Evolutionary conservation across 1,140 invertebrate genomes (phyloP), one percentile per base, ranked within the genome.

Genomic region (Pinna nobilis): DNA sequence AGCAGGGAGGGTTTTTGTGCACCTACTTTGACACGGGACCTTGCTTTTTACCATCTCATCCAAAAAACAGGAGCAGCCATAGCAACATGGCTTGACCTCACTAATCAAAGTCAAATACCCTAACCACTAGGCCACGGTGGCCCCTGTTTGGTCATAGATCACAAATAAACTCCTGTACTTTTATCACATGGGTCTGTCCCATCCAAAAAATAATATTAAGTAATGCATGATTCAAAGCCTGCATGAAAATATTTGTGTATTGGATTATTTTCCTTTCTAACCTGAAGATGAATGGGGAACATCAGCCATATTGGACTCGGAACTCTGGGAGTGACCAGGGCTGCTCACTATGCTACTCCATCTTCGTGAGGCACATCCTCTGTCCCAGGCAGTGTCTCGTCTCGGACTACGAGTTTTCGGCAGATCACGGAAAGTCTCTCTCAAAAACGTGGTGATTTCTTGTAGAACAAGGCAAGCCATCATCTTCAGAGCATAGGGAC

Each of bases 391-490:
- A 67, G 86, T 77, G 50, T 86, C 84, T 28, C 78, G 55, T 47
- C 80, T 79, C 32, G 81, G 80, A 32, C 78, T 75, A 33, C 85
- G 80, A 7, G 83, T 84, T 59, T 87, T 85, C 32, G 92, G 92
- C 53, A 93, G 82, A 71, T 90, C 88, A 82, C 95, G 90, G 88
- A 98, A 99, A 0, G 97, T 98, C 90, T 99, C 98, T 18, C 98
- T 90, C 25, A 99, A 89, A 87, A 99, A 99, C 0, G 97, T 93
- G 0, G 98, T 99, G 33, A 99, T 98, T 91, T 99, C 98, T 78
- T 96, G 92, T 3, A 99, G 91, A 4, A 99, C 90, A 44, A 97
- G 93, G 86, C 97, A 98, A 1, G 97, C 97, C 13, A 99, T 92
- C 73, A 99, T 90, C 82, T 97, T 93, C 7, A 99, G 90, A 1